Percentiles rank a stretch among this genome's conserved stretches.
Conservation (phyloP, 2,113 vertebrate genomes). For the Chloropsis hardwickii region DNA sequence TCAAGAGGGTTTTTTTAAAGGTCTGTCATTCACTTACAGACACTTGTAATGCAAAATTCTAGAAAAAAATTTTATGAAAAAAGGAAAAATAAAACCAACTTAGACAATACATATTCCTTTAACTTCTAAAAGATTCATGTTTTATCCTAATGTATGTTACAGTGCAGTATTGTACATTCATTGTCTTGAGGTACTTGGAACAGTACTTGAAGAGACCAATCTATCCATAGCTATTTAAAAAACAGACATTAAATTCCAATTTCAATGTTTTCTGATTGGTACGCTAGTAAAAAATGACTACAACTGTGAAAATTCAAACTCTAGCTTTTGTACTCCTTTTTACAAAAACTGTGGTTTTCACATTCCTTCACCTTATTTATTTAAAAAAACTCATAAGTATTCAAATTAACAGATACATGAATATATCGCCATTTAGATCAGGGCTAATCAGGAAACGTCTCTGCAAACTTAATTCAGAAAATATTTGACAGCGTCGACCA, state of each 20-base stretch:
- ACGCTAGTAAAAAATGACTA: not conserved
- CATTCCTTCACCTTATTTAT: not conserved
- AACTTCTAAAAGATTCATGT: not conserved
- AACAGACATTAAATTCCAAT: slow-evolving; percentile 2
- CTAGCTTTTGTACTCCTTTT: not conserved
- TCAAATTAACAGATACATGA: not conserved
- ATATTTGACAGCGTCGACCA: not conserved
- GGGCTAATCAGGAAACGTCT: not conserved
- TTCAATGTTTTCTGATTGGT: not conserved
- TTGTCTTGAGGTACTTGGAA: not conserved
- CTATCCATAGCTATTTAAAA: not conserved
- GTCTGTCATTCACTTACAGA: not conserved
- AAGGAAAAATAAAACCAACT: not conserved
- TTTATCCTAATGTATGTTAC: not conserved
- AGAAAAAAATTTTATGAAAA: not conserved
- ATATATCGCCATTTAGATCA: not conserved
- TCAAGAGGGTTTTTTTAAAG: not conserved
- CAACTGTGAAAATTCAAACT: slow-evolving; percentile 5
- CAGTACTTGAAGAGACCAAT: not conserved
- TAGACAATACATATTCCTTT: not conserved
- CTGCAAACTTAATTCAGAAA: not conserved
- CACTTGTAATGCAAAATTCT: not conserved
- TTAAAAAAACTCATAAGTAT: not conserved
- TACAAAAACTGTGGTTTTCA: not conserved
- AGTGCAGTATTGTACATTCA: slow-evolving; percentile 7